Evolutionary conservation across 2,888 invertebrate genomes (phyloP), one percentile per base, ranked within the genome.

Genomic region (Macroteleia sp.): DNA sequence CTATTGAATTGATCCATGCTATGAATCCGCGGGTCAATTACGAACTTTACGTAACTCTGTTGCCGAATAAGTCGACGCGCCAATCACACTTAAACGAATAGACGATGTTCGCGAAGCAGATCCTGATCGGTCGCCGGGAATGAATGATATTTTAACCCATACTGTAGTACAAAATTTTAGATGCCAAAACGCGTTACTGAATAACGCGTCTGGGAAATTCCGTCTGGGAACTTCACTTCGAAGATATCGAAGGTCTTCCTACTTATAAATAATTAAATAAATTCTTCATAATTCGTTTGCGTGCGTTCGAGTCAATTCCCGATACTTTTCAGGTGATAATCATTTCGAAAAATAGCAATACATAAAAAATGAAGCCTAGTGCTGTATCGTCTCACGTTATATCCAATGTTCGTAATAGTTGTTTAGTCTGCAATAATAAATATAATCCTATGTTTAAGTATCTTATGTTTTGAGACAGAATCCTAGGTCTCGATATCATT

Each of bases 141-240:
- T 20, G 2, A 10, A 50, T 12, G 50, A 32, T 19, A 10, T 46
- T 3, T 28, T 46, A 14, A 22, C 22, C 8, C 16, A 28, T 28
- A 28, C 22, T 4, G 12, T 28, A 9, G 46, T 46, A 2, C 25
- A 25, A 12, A 52, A 52, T n/a, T 8, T 22, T 52, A 22, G 36
- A 52, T 52, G 1, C 14, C 20, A 12, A 32, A 12, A 52, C 52
- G 2, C 36, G 52, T 9, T 36, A 36, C n/a, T n/a, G n/a, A n/a
- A n/a, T n/a, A n/a, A n/a, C n/a, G n/a, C n/a, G n/a, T n/a, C n/a
- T n/a, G n/a, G n/a, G n/a, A n/a, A n/a, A n/a, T n/a, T n/a, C n/a
- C 52, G 52, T 36, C 3, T 52, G 52, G 52, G 52, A 52, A 36
- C n/a, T 36, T 4, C 36, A 52, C 1, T n/a, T 14, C 4, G 34